These are phyloP conservation scores for Nomada ruficornis DNA, from an alignment of 2,888 invertebrate species.

Conservation along the genomic window DNA sequence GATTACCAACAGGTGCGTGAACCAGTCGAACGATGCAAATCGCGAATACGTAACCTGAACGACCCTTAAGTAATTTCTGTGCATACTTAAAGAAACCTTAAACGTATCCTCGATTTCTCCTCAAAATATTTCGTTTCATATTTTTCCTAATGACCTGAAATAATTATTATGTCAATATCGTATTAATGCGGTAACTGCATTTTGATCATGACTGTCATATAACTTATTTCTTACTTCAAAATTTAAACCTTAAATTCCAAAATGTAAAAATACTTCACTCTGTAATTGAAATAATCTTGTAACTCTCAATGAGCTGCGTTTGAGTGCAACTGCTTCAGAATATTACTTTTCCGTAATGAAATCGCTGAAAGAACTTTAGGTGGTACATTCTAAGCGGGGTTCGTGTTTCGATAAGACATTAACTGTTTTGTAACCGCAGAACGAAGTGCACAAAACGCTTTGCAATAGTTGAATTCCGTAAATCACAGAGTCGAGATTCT, in stretches of 20 bases:
- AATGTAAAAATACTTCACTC: no score
- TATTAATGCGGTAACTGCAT: no score
- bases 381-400: neutral
- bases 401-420: constrained; percentile 18
- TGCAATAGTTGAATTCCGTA: constrained; percentile 42
- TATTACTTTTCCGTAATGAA: neutral
- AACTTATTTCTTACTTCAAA: neutral
- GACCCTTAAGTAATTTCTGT: no score
- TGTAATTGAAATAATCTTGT: neutral
- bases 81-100: neutral
- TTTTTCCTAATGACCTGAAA: no score
- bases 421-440: constrained; percentile 32
- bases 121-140: no score
- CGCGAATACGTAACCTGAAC: neutral
- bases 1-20: constrained; percentile 52
- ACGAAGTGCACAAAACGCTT: constrained; percentile 9
- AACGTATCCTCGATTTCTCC: neutral
- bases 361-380: neutral
- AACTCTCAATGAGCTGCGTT: neutral
- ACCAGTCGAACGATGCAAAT: constrained; percentile 26
- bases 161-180: no score
- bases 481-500: constrained; percentile 48
- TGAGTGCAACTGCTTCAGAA: neutral
- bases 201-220: neutral
- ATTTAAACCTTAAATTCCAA: neutral